These are phyloP conservation scores for Drosophila paracracens DNA, from an alignment of 2,888 invertebrate species.

Conservation along the genomic window DNA sequence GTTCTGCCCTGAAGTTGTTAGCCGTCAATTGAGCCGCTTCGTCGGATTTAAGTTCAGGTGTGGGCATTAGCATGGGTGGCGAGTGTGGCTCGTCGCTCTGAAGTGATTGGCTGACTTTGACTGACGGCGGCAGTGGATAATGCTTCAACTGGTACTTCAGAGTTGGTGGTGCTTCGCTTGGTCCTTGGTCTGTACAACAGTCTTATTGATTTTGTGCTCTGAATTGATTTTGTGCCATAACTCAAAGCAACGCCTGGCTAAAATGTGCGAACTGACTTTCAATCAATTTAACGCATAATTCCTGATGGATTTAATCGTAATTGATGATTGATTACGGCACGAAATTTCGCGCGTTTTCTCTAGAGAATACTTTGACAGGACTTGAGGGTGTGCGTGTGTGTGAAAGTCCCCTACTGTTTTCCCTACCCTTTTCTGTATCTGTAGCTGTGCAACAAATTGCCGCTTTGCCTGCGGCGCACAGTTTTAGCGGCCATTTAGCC, in stretches of 20 bases:
- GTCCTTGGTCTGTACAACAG: conserved; percentile 50
- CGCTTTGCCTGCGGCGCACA: conserved; percentile 22
- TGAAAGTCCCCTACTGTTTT: neutral
- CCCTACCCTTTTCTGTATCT: neutral
- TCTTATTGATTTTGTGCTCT: conserved; percentile 69
- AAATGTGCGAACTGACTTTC: conserved; percentile 78
- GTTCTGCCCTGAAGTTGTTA: conserved; percentile 33
- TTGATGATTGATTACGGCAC: conserved; percentile 83
- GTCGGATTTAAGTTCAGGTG: conserved; percentile 52
- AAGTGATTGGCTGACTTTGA: conserved; percentile 60
- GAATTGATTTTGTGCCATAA: conserved; percentile 76
- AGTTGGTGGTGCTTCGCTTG: neutral
- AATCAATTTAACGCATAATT: conserved; percentile 84
- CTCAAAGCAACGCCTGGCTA: conserved; percentile 50
- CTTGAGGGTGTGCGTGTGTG: neutral
- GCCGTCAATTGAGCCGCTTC: conserved; percentile 53
- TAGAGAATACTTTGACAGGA: conserved; percentile 5
- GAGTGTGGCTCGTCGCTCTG: conserved; percentile 14
- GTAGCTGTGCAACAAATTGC: conserved; percentile 32
- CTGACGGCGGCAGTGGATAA: conserved; percentile 46
- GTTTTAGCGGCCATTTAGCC: conserved; percentile 67
- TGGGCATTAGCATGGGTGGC: conserved; percentile 32
- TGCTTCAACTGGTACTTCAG: conserved; percentile 18
- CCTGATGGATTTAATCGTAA: conserved; percentile 83
- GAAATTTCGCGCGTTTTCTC: conserved; percentile 44